Base-by-base conservation (phyloP, 2,797 vertebrate species). In the Salmo trutta region DNA sequence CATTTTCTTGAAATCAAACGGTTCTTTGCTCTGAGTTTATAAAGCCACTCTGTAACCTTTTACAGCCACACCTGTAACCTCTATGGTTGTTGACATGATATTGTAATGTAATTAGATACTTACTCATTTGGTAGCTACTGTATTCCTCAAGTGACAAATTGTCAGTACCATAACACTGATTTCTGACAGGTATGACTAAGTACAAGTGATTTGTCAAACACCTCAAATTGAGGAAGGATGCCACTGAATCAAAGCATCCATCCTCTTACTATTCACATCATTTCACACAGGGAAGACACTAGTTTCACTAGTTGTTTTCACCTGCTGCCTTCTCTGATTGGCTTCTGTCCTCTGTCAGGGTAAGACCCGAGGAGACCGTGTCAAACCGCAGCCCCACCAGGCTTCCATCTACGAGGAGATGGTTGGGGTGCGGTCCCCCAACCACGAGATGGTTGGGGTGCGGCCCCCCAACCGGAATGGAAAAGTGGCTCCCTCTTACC, bases 381-480 rank as follows among this genome's bases (percentile, higher is more conserved):
- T 16, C 15, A 87, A 79, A 76, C 41, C 82, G 15, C 85, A 75
- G 27, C 15, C 73, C 24, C 16, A 73, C 52, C 79, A 69, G 4
- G 75, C 68, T 3, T 84, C 92, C 31, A 90, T 95, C 81, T 95
- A 95, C 2, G 94, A 95, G 87, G 94, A 93, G 84, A 95, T 95
- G 94, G 17, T 77, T 0, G 84, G 86, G 6, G 8, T 88, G 77
- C 5, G 77, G 66, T 1, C 76, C 0, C 24, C 31, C 4, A 56
- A 24, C 0, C n/a, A n/a, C n/a, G 94, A 93, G 84, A 95, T 95
- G 94, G 17, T 77, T 0, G 84, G 86, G 6, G 8, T 88, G 77
- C 5, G 77, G 66, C 1, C 76, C 0, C 24, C 31, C 4, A 56
- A 24, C 0, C n/a, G 31, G 4, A 92, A 90, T 24, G 12, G 21